These are phyloP conservation scores for Pteronura brasiliensis DNA, from an alignment of 2,113 vertebrate species.

Conservation along the genomic window DNA sequence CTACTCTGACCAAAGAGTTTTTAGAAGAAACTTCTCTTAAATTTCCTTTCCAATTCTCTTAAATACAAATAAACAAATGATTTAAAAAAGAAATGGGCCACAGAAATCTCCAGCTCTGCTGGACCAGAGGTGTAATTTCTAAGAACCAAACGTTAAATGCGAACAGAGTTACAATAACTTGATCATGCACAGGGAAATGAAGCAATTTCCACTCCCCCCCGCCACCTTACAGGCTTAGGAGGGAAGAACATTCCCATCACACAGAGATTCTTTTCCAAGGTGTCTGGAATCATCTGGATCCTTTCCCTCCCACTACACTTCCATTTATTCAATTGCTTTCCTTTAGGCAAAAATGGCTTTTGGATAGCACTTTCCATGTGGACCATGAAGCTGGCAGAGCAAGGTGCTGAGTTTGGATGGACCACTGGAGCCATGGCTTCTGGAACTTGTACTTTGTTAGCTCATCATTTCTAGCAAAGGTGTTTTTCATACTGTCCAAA, in stretches of 20 bases:
- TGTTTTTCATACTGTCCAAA: not conserved
- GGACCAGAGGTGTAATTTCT: not conserved
- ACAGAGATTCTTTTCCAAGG: not conserved
- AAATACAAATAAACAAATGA: not conserved
- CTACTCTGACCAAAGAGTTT: not conserved
- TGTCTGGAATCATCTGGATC: not conserved
- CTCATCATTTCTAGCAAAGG: not conserved
- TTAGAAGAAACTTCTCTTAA: not conserved
- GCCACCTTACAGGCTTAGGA: fast-evolving
- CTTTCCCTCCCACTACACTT: too few relatives aligned
- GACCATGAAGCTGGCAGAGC: not conserved
- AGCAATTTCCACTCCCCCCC: not conserved
- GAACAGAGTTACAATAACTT: not conserved
- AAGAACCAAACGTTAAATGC: not conserved
- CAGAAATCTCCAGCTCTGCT: not conserved
- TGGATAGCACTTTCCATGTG: not conserved
- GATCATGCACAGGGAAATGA: not conserved
- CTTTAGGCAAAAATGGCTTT: not conserved
- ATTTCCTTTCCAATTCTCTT: not conserved
- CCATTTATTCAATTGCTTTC: not conserved
- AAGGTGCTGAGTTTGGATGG: not conserved
- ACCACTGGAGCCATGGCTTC: not conserved
- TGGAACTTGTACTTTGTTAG: not conserved
- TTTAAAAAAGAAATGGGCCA: not conserved
- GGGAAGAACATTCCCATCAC: not conserved